Evolutionary conservation across 2,888 invertebrate genomes (phyloP).

Genomic region (Polia nebulosa): DNA sequence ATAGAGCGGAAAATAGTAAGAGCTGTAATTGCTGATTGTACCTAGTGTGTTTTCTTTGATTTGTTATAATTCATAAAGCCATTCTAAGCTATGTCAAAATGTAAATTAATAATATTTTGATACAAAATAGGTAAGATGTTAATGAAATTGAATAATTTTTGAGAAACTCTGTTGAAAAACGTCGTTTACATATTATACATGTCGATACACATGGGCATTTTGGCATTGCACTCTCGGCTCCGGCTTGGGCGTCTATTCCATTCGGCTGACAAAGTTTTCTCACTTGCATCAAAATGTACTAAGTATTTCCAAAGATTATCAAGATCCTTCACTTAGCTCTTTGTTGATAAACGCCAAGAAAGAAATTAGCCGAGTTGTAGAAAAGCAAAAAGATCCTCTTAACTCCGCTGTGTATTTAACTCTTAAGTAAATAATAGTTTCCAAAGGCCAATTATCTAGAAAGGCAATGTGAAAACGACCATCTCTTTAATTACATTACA

Average conservation of each 20-base stretch:
- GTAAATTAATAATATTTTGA: no score
- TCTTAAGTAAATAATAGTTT: not conserved
- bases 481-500: constrained; percentile 9
- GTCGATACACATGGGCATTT: no score
- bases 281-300: no score
- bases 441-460: constrained; percentile 16
- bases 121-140: no score
- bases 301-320: not conserved
- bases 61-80: not conserved
- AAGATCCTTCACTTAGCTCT: not conserved
- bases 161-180: no score
- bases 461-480: constrained; percentile 10
- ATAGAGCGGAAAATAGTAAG: constrained; percentile 54
- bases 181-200: no score
- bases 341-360: not conserved
- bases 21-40: constrained; percentile 34
- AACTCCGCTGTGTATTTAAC: not conserved
- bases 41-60: constrained; percentile 20
- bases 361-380: not conserved
- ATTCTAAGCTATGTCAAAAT: no score
- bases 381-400: not conserved
- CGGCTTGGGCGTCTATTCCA: no score
- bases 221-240: no score
- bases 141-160: no score
- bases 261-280: no score